Conservation (phyloP, 2,113 vertebrate genomes). For the Limnothrissa miodon region DNA sequence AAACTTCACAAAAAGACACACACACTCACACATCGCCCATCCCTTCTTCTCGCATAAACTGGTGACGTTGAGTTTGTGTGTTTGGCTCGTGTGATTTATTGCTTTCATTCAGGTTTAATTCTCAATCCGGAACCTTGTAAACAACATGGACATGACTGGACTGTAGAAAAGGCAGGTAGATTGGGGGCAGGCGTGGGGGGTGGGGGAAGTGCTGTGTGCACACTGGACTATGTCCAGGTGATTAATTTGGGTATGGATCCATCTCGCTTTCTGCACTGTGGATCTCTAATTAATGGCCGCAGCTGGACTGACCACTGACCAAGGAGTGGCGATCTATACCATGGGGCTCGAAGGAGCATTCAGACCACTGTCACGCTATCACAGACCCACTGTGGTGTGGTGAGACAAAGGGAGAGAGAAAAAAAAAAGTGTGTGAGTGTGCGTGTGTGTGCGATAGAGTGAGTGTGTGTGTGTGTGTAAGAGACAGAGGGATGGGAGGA, state of each 20-base stretch:
- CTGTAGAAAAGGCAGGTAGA: constrained; percentile 53
- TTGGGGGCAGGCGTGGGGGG: constrained; percentile 47
- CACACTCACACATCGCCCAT: not conserved
- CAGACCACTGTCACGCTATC: not conserved
- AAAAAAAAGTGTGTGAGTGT: too few relatives aligned
- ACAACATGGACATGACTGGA: constrained; percentile 73
- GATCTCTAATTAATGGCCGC: constrained; percentile 71
- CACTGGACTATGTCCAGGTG: constrained; percentile 53
- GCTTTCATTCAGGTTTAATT: constrained; percentile 76
- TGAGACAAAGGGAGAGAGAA: not conserved
- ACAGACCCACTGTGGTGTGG: not conserved
- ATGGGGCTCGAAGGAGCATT: not conserved
- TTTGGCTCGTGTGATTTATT: constrained; percentile 68
- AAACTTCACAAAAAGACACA: too few relatives aligned
- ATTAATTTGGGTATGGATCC: constrained; percentile 73
- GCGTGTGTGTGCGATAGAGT: too few relatives aligned
- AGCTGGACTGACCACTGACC: constrained; percentile 47
- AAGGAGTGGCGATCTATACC: constrained; percentile 62
- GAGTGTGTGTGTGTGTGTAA: not conserved
- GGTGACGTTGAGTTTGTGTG: constrained; percentile 61
- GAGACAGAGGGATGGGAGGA: not conserved
- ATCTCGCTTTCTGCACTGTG: constrained; percentile 65
- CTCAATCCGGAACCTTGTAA: constrained; percentile 70
- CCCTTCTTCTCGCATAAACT: constrained; percentile 59
- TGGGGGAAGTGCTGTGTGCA: not conserved